Conservation (phyloP, 92 coral and sea anemone species). For the Epizoanthus scotinus region DNA sequence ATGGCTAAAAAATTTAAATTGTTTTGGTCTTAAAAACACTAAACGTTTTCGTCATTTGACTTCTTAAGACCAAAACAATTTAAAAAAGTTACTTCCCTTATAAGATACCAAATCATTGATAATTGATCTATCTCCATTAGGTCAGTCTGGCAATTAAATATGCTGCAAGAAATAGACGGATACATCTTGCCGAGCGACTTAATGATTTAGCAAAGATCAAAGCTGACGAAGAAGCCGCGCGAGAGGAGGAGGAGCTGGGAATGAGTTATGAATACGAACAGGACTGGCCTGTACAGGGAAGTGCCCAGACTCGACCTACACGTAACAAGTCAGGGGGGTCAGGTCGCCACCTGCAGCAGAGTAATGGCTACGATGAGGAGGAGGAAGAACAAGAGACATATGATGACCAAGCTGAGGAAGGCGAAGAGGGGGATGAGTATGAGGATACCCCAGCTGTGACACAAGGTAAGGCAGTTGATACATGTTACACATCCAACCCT, state of each 20-base stretch:
- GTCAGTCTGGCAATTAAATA: constrained; percentile 96
- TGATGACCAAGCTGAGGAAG: constrained; percentile 5
- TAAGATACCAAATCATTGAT: neutral
- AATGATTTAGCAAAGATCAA: constrained; percentile 80
- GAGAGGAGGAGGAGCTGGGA: constrained; percentile 55
- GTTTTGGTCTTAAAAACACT: too few species aligned
- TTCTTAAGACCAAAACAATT: too few species aligned
- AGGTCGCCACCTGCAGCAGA: constrained; percentile 5
- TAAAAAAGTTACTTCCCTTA: too few species aligned
- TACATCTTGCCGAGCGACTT: constrained; percentile 91
- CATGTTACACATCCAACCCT: neutral
- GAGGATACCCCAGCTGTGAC: constrained; percentile 14
- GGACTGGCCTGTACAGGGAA: constrained; percentile 26
- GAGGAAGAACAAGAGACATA: constrained; percentile 35
- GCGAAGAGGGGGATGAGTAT: constrained; percentile 22
- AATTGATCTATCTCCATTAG: constrained; percentile 38
- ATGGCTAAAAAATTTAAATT: too few species aligned
- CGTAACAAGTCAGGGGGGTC: neutral
- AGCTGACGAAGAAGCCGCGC: constrained; percentile 84
- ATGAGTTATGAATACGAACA: constrained; percentile 39
- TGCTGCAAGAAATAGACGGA: constrained; percentile 86
- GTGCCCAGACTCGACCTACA: neutral
- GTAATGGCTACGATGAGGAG: constrained; percentile 32
- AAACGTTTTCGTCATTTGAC: too few species aligned
- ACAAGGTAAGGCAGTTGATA: constrained; percentile 12